Percentiles rank a stretch among this genome's conserved stretches.
These are phyloP conservation scores for Ifrita kowaldi DNA, from an alignment of 2,113 vertebrate genomes.

Conservation along the genomic window DNA sequence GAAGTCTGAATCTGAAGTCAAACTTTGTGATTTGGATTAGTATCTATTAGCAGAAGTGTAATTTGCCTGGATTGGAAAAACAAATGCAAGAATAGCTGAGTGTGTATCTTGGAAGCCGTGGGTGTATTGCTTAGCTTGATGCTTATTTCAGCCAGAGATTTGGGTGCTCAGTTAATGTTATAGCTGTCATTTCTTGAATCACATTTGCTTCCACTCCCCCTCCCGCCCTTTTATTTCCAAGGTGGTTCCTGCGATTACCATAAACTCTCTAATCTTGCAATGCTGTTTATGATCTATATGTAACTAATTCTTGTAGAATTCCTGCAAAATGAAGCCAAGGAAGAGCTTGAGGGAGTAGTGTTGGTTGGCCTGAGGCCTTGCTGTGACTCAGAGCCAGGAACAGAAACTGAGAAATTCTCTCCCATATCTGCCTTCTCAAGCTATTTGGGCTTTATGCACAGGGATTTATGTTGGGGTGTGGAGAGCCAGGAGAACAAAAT, in stretches of 20 bases:
- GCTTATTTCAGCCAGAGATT: not conserved
- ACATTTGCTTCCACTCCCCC: not conserved
- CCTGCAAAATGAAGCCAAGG: not conserved
- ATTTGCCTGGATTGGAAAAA: conserved; percentile 15
- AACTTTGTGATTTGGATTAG: not conserved
- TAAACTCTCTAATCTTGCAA: not conserved
- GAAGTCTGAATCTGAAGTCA: not conserved
- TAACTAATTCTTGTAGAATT: not conserved
- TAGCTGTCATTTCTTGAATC: not conserved
- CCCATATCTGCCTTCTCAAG: not conserved
- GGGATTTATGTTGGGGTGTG: not conserved
- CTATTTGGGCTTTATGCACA: not conserved
- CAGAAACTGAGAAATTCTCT: not conserved
- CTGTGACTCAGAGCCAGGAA: not conserved
- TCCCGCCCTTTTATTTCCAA: not conserved
- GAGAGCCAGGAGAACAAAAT: not conserved
- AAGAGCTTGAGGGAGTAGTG: not conserved
- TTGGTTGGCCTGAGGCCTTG: not conserved
- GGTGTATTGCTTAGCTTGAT: not conserved
- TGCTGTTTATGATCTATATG: not conserved
- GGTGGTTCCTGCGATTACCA: not conserved
- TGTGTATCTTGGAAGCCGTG: not conserved
- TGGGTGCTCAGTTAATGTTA: not conserved
- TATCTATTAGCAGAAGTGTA: conserved; percentile 11
- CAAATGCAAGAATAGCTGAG: conserved; percentile 5